phyloP scores from a whole-genome alignment of 2,888 invertebrate genomes.

The Imbricaverruca yamaguchii region DNA sequence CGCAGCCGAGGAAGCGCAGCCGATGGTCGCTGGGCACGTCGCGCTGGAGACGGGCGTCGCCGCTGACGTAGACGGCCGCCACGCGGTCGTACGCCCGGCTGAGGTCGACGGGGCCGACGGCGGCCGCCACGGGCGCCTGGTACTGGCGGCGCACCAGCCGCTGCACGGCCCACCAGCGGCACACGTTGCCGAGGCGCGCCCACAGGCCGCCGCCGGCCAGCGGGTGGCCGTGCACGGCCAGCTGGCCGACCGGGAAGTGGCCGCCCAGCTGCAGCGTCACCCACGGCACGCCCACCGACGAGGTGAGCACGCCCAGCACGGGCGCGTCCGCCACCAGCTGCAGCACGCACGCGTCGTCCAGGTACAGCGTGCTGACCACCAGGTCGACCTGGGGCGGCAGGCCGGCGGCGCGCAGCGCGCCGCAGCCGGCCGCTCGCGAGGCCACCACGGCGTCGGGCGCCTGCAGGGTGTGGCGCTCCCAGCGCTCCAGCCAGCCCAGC shows the following conservation, averaged over 20 bases:
- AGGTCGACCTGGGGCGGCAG: neutral
- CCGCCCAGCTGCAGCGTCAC: neutral
- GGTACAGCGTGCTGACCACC: neutral
- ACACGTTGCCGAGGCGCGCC: neutral
- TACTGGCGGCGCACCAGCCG: neutral
- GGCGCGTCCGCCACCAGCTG: neutral
- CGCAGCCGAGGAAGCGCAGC: slow-evolving; percentile 3
- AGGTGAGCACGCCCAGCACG: neutral
- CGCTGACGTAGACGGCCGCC: slow-evolving; percentile 8
- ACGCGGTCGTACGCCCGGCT: neutral
- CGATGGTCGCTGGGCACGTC: neutral
- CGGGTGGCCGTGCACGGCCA: slow-evolving; percentile 15
- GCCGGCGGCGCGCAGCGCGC: neutral
- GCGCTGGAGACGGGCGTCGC: neutral
- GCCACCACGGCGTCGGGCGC: neutral
- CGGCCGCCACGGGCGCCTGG: neutral
- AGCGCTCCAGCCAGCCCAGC: neutral
- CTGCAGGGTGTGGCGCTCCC: neutral
- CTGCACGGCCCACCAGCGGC: slow-evolving; percentile 2
- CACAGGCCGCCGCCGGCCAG: neutral
- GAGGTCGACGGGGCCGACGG: neutral
- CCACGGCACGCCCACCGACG: slow-evolving; percentile 1
- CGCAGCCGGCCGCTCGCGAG: neutral
- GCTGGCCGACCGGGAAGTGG: neutral
- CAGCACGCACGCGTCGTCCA: slow-evolving; percentile 11